phyloP scores from a whole-genome alignment of 2,113 vertebrate genomes.

The Papio anubis region DNA sequence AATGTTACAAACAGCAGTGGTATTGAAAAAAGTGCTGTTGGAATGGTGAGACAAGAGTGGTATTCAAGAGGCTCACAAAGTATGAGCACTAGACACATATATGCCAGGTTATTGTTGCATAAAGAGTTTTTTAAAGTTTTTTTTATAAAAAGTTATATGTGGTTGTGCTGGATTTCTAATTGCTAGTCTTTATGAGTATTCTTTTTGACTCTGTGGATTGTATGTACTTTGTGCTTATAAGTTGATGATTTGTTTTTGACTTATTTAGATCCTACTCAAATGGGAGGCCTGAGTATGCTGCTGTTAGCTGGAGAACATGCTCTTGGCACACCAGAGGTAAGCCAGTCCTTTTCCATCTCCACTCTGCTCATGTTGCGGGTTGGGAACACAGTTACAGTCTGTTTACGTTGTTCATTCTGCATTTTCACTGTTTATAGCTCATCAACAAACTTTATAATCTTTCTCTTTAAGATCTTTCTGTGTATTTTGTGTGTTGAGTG shows the following conservation, averaged over 20 bases:
- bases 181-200: constrained; percentile 65
- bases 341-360: constrained; percentile 24
- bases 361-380: fast-evolving
- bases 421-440: not conserved
- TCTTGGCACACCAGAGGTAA: constrained; percentile 95
- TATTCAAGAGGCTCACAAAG: not conserved
- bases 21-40: not conserved
- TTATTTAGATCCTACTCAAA: constrained; percentile 95
- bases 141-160: constrained; percentile 74
- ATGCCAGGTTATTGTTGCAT: constrained; percentile 42
- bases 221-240: constrained; percentile 62
- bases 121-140: constrained; percentile 69
- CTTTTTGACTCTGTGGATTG: constrained; percentile 31
- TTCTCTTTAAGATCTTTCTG: not conserved
- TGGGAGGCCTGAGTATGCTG: constrained; percentile 99
- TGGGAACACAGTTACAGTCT: constrained; percentile 21
- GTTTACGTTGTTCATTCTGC: not conserved
- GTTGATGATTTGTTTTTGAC: constrained; percentile 74
- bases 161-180: constrained; percentile 74
- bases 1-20: not conserved
- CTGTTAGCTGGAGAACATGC: constrained; percentile 97
- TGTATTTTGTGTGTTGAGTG: not conserved
- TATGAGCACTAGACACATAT: not conserved
- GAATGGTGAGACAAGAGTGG: not conserved
- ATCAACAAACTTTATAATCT: not conserved